A percentile compares a stretch with the other conserved stretches of the same genome.
These are phyloP conservation scores for Herminia tarsipennalis DNA, from an alignment of 2,888 invertebrate genomes.

Conservation along the genomic window DNA sequence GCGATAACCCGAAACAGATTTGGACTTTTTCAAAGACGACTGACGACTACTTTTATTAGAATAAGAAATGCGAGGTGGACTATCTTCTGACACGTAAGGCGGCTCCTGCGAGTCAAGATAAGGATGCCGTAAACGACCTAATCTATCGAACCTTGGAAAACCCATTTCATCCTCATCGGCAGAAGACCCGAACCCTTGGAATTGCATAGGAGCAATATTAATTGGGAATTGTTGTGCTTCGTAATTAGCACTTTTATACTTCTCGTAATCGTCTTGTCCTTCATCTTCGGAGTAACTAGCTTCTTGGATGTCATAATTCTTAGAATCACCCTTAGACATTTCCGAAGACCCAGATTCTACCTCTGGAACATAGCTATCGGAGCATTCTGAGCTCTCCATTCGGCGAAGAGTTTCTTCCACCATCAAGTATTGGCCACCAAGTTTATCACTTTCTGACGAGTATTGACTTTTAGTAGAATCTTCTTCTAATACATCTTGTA, in stretches of 20 bases:
- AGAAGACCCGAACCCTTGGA: constrained; percentile 87
- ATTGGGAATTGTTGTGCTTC: constrained; percentile 77
- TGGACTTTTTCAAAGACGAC: constrained; percentile 77
- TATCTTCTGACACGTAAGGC: constrained; percentile 78
- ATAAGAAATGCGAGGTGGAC: constrained; percentile 75
- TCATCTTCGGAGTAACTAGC: constrained; percentile 85
- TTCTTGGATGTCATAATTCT: constrained; percentile 71
- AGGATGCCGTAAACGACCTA: constrained; percentile 84
- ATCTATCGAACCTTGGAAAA: constrained; percentile 86
- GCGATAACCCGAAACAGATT: constrained; percentile 67
- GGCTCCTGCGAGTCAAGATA: constrained; percentile 82
- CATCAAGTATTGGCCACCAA: constrained; percentile 65
- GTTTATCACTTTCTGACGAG: constrained; percentile 81
- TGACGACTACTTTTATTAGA: constrained; percentile 81
- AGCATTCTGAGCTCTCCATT: constrained; percentile 87
- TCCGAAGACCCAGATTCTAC: constrained; percentile 87
- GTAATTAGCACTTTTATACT: constrained; percentile 71
- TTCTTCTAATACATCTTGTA: constrained; percentile 83
- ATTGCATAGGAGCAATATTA: constrained; percentile 80
- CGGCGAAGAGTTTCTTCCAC: constrained; percentile 81
- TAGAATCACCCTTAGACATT: constrained; percentile 84
- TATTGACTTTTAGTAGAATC: constrained; percentile 82
- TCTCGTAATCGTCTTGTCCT: constrained; percentile 78
- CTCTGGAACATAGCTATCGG: constrained; percentile 89
- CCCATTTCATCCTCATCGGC: constrained; percentile 89